A percentile compares a stretch with the other conserved stretches of the same genome.
phyloP scores from a whole-genome alignment of 2,888 invertebrate genomes.

The Neuroscelio doddi region DNA sequence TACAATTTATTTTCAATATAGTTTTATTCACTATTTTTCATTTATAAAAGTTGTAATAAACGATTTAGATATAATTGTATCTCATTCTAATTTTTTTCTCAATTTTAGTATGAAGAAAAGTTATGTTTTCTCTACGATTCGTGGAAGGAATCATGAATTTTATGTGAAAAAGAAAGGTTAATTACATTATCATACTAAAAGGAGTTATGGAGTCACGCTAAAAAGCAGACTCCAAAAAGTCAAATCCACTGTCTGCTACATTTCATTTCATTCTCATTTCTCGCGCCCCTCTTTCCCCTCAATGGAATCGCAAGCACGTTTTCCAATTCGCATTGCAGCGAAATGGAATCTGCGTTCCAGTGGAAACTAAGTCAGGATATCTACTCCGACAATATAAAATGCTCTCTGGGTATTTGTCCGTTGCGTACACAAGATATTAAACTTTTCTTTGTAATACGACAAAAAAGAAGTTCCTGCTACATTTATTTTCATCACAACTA shows the following conservation, averaged over 20 bases:
- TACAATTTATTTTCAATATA: too few relatives aligned
- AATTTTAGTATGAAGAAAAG: neutral
- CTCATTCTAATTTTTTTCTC: too few relatives aligned
- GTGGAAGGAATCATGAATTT: slow-evolving; percentile 18
- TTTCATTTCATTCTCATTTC: slow-evolving; percentile 49
- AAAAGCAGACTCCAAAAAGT: slow-evolving; percentile 43
- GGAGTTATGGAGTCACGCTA: slow-evolving; percentile 43
- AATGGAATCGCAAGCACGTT: slow-evolving; percentile 46
- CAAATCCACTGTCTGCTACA: slow-evolving; percentile 41
- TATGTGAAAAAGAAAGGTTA: slow-evolving; percentile 25
- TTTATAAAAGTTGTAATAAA: too few relatives aligned
- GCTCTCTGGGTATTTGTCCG: slow-evolving; percentile 36
- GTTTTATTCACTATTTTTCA: too few relatives aligned
- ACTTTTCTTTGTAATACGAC: slow-evolving; percentile 8
- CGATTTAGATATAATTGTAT: too few relatives aligned
- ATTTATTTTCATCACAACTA: slow-evolving; percentile 3
- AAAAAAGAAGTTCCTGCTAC: neutral
- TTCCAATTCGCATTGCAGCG: slow-evolving; percentile 49
- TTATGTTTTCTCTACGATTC: slow-evolving; percentile 2
- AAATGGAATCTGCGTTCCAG: slow-evolving; percentile 50
- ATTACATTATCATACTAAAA: slow-evolving; percentile 49
- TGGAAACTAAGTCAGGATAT: slow-evolving; percentile 43
- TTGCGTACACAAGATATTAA: slow-evolving; percentile 31
- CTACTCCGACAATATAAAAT: slow-evolving; percentile 43
- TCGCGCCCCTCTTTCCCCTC: slow-evolving; percentile 19